Percentiles rank a stretch among this genome's conserved stretches.
These are phyloP conservation scores for Rhynchophorus ferrugineus DNA, from an alignment of 1,140 invertebrate species.

Conservation along the genomic window DNA sequence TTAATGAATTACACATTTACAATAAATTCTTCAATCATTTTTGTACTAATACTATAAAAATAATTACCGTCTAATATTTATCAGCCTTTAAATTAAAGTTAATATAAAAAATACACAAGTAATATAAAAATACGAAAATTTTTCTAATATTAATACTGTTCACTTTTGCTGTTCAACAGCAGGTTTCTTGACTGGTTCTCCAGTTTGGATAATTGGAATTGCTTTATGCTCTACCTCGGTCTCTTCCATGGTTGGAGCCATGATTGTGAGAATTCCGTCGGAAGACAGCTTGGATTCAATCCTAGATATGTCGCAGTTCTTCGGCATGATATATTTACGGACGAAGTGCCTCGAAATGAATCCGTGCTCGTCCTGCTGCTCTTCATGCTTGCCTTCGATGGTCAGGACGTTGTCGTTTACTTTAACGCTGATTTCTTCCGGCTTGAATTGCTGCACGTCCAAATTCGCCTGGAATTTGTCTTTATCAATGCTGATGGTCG, in stretches of 20 bases:
- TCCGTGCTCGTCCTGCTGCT: constrained; percentile 66
- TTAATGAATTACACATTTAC: too few relatives aligned
- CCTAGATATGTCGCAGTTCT: too few relatives aligned
- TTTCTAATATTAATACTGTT: too few relatives aligned
- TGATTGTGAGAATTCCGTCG: constrained; percentile 53
- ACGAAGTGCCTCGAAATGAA: too few relatives aligned
- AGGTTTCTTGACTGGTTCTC: constrained; percentile 42
- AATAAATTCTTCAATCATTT: too few relatives aligned
- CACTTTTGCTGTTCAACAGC: neutral
- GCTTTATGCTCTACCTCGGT: constrained; percentile 34
- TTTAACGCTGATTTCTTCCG: constrained; percentile 81
- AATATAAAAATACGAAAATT: too few relatives aligned
- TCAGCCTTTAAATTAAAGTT: too few relatives aligned
- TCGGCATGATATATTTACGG: too few relatives aligned
- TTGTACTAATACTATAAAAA: too few relatives aligned
- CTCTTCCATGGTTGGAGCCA: constrained; percentile 48
- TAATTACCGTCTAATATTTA: too few relatives aligned
- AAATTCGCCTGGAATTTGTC: constrained; percentile 60
- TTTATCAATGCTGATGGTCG: constrained; percentile 44
- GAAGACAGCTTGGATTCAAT: constrained; percentile 53
- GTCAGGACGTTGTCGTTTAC: constrained; percentile 62
- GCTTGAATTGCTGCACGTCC: constrained; percentile 79
- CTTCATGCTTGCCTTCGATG: constrained; percentile 67
- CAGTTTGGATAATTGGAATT: constrained; percentile 46
- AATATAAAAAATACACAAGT: too few relatives aligned